Evolutionary conservation across 2,888 invertebrate genomes (phyloP), one percentile per base, ranked within the genome.

Genomic region (Noctua comes): DNA sequence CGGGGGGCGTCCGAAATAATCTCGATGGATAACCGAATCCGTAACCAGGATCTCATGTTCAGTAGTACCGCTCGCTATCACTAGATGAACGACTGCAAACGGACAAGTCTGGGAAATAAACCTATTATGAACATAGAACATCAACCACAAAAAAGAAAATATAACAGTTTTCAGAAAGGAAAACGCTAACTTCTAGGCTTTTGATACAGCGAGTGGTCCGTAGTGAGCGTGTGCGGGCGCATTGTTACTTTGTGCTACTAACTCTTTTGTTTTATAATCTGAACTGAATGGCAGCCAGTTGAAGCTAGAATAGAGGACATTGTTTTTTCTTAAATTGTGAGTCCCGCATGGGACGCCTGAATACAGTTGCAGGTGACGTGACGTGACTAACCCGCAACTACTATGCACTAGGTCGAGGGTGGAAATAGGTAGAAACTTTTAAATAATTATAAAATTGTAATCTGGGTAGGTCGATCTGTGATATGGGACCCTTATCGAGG

Each of bases 231-330:
- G 66, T 54, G 51, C 48, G 78, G 46, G 78, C 8, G 51, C 69
- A 69, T 69, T 80, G 79, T 84, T 36, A 43, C 43, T 46, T 69
- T 69, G 84, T 70, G 43, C 59, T 27, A 8, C 31, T 11, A 21
- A 77, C 36, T n/a, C 21, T 65, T 79, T 79, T 69, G 68, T 84
- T 78, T 43, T 31, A 69, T 21, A 66, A 11, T 5, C 21, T 43
- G 27, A n/a, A 36, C 7, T 40, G 69, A 79, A 46, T 54, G 51
- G n/a, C 10, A n/a, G 64, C 31, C 18, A 11, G 64, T 5, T 24
- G 46, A 13, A 24, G 46, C 10, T 18, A 40, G 46, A 10, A 57
- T 1, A 21, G 1, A 68, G 31, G 27, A 57, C 36, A 24, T 46
- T 84, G 46, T 24, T 59, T 36, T 51, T 46, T 62, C 31, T 64